A percentile compares a stretch with the other conserved stretches of the same genome.
Conservation (phyloP, 2,888 invertebrate genomes). For the Hydroisotoma schaefferi region DNA sequence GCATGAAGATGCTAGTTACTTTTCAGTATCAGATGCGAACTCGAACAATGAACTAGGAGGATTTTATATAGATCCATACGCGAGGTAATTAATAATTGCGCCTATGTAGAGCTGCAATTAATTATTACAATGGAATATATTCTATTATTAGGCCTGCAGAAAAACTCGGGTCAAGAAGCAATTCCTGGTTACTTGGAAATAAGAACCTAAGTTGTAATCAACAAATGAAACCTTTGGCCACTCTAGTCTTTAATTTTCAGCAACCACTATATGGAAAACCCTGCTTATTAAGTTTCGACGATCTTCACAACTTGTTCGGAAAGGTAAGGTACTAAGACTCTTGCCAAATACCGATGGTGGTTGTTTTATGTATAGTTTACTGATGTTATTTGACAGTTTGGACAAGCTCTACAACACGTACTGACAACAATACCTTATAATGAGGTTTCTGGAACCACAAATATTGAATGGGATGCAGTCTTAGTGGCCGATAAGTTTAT, state of each 20-base stretch:
- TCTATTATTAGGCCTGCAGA: slow-evolving; percentile 38
- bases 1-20: slow-evolving; percentile 82
- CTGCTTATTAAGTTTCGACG: slow-evolving; percentile 69
- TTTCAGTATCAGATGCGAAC: slow-evolving; percentile 68
- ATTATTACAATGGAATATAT: slow-evolving; percentile 7
- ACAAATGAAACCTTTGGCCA: slow-evolving; percentile 66
- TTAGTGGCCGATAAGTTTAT: slow-evolving; percentile 79
- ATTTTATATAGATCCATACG: slow-evolving; percentile 48
- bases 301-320: slow-evolving; percentile 71
- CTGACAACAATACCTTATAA: slow-evolving; percentile 76
- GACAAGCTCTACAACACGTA: slow-evolving; percentile 79
- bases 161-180: slow-evolving; percentile 63
- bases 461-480: slow-evolving; percentile 91
- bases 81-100: slow-evolving; percentile 26
- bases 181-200: slow-evolving; percentile 67
- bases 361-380: too few relatives aligned
- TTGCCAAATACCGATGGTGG: too few relatives aligned
- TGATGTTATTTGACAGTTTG: slow-evolving; percentile 62
- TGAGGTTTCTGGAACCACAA: slow-evolving; percentile 78
- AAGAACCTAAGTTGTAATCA: slow-evolving; percentile 66
- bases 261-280: slow-evolving; percentile 63
- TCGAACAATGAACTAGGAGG: slow-evolving; percentile 40
- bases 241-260: slow-evolving; percentile 78
- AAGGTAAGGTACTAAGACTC: slow-evolving; percentile 61
- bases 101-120: neutral